Evolutionary conservation across 30 jellyfish, hydroid and myxozoan species (phyloP).

Genomic region (Turritopsis dohrnii): DNA sequence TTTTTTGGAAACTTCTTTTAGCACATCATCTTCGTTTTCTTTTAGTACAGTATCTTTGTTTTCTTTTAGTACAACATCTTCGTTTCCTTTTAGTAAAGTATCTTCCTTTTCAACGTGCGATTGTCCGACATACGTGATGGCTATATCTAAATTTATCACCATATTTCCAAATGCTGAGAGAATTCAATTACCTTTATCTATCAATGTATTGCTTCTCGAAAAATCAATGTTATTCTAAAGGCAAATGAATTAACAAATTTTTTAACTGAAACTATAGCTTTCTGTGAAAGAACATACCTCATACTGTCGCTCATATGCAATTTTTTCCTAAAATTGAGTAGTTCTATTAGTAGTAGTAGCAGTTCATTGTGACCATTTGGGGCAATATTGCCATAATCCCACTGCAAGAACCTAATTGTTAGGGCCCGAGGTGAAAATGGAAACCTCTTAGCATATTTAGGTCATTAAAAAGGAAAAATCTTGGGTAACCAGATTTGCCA

Average conservation of each 20-base stretch:
- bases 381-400: too few species aligned
- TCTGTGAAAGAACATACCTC: neutral
- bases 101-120: neutral
- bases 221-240: neutral
- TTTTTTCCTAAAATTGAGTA: too few species aligned
- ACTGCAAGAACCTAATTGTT: too few species aligned
- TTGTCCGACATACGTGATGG: neutral
- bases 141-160: neutral
- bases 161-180: neutral
- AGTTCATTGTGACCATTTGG: too few species aligned
- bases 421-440: too few species aligned
- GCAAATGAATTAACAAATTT: neutral
- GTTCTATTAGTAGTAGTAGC: too few species aligned
- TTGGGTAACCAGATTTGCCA: too few species aligned
- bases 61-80: neutral
- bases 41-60: too few species aligned
- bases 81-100: neutral
- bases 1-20: neutral
- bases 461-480: too few species aligned
- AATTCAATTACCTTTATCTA: neutral
- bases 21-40: neutral
- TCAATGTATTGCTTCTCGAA: neutral
- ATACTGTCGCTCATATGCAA: neutral
- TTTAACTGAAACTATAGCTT: neutral
- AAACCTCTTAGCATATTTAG: too few species aligned